Evolutionary conservation across 2,888 invertebrate species (phyloP).

Genomic region (Brassicogethes aeneus): DNA sequence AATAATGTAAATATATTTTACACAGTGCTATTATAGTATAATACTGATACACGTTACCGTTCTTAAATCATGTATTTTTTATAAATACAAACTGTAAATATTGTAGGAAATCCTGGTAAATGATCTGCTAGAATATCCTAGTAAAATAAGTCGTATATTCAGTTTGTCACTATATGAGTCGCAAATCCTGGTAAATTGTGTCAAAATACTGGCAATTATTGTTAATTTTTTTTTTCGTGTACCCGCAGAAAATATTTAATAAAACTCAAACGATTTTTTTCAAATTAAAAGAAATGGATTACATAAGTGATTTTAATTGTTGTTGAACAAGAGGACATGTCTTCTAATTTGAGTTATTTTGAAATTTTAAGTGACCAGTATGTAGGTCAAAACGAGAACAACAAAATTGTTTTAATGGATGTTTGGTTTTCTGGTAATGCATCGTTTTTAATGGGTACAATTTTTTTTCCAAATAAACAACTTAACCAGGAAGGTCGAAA

Average conservation of each 20-base stretch:
- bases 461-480: constrained; percentile 24
- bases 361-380: constrained; percentile 12
- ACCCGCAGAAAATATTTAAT: constrained; percentile 8
- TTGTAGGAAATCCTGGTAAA: too few relatives aligned
- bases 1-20: too few relatives aligned
- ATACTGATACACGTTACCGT: too few relatives aligned
- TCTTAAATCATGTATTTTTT: too few relatives aligned
- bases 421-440: constrained; percentile 21
- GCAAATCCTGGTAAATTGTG: too few relatives aligned
- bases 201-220: too few relatives aligned
- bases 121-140: too few relatives aligned
- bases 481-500: background rate
- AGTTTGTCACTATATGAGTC: too few relatives aligned
- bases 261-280: constrained; percentile 17
- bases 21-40: too few relatives aligned
- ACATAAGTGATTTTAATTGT: constrained; percentile 17
- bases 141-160: too few relatives aligned
- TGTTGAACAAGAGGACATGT: background rate
- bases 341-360: constrained; percentile 1
- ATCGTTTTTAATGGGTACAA: constrained; percentile 16
- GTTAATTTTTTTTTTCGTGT: too few relatives aligned
- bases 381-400: constrained; percentile 10
- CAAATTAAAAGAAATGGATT: constrained; percentile 14
- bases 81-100: too few relatives aligned
- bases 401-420: constrained; percentile 17